Evolutionary conservation across 2,888 invertebrate genomes (phyloP).

Genomic region (Lasioglossum oenotherae): DNA sequence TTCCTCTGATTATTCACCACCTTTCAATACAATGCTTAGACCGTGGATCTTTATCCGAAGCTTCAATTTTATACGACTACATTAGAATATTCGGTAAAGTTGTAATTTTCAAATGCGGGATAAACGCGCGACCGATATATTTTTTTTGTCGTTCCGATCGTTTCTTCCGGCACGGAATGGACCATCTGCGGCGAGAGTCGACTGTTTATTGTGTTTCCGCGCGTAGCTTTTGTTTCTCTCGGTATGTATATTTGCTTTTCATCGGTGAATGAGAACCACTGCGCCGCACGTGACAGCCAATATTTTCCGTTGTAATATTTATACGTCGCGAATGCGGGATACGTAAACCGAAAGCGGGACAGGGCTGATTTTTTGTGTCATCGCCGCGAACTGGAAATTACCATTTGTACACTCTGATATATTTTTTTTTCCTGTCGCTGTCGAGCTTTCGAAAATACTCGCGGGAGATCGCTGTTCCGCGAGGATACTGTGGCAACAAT

Average conservation of each 20-base stretch:
- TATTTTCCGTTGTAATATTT: constrained; percentile 11
- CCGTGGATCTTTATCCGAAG: no score
- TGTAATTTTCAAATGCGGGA: no score
- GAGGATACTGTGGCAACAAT: neutral
- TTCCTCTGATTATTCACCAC: neutral
- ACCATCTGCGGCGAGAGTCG: neutral
- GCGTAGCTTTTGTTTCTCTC: neutral
- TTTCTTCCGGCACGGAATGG: neutral
- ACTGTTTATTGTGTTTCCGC: constrained; percentile 5
- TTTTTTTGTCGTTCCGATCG: neutral
- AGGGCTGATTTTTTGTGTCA: constrained; percentile 13
- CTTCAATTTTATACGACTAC: no score
- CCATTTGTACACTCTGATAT: neutral
- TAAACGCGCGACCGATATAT: neutral
- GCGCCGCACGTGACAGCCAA: neutral
- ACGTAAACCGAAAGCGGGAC: constrained; percentile 7
- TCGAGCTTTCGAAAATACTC: neutral
- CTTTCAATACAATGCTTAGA: no score
- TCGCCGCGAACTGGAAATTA: neutral
- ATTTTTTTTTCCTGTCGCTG: neutral
- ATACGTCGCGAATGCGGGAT: neutral
- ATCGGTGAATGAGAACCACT: constrained; percentile 6
- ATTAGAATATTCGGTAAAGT: neutral
- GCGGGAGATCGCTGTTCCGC: neutral
- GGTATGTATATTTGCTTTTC: neutral